Evolutionary conservation across 2,113 vertebrate genomes (phyloP), one percentile per base, ranked within the genome.

Genomic region (Engystomops pustulosus): DNA sequence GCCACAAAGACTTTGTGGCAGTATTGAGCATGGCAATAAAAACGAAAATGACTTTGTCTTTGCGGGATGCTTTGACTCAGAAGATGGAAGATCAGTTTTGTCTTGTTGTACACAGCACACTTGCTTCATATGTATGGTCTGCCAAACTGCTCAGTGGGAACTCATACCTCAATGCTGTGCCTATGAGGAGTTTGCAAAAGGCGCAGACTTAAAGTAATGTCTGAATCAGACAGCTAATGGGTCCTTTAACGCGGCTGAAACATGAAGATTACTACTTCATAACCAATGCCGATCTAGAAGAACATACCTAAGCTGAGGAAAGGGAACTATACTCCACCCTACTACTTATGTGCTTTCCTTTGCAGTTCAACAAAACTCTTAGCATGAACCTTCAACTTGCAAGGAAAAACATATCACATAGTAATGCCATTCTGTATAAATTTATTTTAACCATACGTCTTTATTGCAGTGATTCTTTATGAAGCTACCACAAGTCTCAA

Each of bases 11-110:
- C 10, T 74, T 51, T 58, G n/a, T 69, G 83, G 81, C 85, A 89
- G 87, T 88, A 83, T 85, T 86, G 76, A 92, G 89, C 93, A 94
- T 87, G 95, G 95, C 95, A 97, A 96, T 96, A 97, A 96, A 88
- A 87, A 87, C 90, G 86, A 75, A 84, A 88, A 27, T 77, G 71
- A 47, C 25, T 81, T 0, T 8, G 79, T 34, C 20, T 8, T 82
- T 84, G 83, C 85, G 25, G 86, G 81, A 14, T 79, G 51, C 49
- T 79, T 74, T 30, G 47, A 82, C 69, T 17, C n/a, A 25, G 84
- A 60, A 69, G 72, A 6, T 36, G 3, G 38, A 80, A 84, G 88
- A 2, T 85, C 84, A 58, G 6, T 38, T 82, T 67, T 85, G 58
- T 88, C 65, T 84, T 18, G 34, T 78, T 86, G 89, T 62, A 86